Base-by-base conservation (phyloP, 2,797 vertebrate species). In the Dermochelys coriacea region DNA sequence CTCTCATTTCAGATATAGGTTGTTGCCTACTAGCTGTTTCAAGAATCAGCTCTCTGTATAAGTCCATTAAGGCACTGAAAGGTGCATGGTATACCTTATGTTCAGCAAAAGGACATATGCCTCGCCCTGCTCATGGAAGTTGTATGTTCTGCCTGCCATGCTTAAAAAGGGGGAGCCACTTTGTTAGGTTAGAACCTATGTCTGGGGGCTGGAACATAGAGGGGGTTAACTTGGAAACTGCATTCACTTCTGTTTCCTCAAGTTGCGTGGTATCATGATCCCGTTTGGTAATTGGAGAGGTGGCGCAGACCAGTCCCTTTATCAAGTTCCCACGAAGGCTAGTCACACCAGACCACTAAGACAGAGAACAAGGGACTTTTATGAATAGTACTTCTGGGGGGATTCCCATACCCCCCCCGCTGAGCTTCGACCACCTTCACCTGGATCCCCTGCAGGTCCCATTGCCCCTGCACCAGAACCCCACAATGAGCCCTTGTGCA, bases 221-320 rank as follows among this genome's bases (percentile, higher is more conserved):
- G 93, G 45, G 54, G 47, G 90, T 87, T 96, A 96, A 96, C 95
- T 95, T 96, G 89, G 93, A 96, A 97, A 95, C 91, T 83, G 84
- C 85, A 86, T 94, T 95, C 57, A 57, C 25, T 52, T 81, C 81
- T 89, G 83, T 93, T 96, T 95, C 88, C 96, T 97, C 96, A 94
- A 94, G 91, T 97, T 97, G 93, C 95, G 85, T 89, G 93, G 95
- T 95, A 96, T 16, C 68, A 77, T 96, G 96, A 97, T 97, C 97
- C 89, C 71, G 2, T 11, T 6, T 85, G 21, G 95, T 96, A 97
- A 97, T 93, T 93, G 94, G 96, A 97, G 97, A 97, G 88, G 85
- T 93, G 86, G 61, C 82, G 89, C 27, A 29, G 87, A 37, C 54
- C 93, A 59, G 79, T 90, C 82, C 82, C 86, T 97, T 96, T 89